Evolutionary conservation across 2,113 vertebrate genomes (phyloP).

Genomic region (Alectura lathami): DNA sequence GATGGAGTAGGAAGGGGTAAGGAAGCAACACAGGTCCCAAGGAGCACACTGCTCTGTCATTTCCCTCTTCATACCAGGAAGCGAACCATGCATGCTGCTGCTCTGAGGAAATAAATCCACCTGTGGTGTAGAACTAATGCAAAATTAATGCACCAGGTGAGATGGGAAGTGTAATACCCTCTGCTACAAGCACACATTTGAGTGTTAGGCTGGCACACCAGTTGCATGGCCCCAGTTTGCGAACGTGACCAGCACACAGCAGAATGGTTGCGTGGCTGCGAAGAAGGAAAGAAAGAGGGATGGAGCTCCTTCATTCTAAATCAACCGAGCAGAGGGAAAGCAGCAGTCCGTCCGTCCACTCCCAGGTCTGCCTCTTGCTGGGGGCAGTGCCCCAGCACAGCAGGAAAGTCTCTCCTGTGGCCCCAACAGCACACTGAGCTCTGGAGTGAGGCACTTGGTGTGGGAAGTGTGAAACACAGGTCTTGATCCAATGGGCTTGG

Average conservation of each 20-base stretch:
- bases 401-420: background rate
- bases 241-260: rapidly evolving
- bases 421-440: background rate
- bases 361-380: background rate
- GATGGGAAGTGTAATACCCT: background rate
- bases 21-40: background rate
- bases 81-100: background rate
- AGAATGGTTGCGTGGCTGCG: background rate
- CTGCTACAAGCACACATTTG: rapidly evolving
- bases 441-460: background rate
- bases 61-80: background rate
- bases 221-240: rapidly evolving
- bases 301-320: background rate
- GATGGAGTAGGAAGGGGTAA: background rate
- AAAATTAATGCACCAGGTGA: background rate
- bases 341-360: rapidly evolving
- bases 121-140: background rate
- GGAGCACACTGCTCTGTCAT: background rate
- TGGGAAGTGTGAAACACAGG: background rate
- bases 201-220: background rate
- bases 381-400: background rate
- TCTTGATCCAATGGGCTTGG: rapidly evolving
- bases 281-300: background rate
- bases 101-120: background rate
- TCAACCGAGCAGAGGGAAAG: background rate